Evolutionary conservation across 2,797 vertebrate genomes (phyloP).

Genomic region (Pangasius larnaudii): DNA sequence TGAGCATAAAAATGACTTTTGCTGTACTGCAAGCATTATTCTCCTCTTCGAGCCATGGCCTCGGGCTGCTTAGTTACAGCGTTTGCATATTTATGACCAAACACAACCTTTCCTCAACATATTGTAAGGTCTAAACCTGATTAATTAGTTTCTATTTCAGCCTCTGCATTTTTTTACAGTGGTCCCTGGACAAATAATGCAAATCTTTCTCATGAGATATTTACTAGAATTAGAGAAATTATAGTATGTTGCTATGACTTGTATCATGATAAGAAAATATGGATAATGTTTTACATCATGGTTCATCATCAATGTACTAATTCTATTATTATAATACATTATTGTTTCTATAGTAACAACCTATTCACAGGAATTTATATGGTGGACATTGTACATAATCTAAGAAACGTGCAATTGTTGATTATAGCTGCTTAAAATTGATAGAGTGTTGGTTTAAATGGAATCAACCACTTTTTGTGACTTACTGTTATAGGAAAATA

Average conservation of each 20-base stretch:
- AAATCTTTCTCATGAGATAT: constrained; percentile 3
- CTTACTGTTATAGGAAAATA: too few relatives aligned
- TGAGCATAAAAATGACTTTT: constrained; percentile 4
- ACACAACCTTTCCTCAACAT: constrained; percentile 24
- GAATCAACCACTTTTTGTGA: too few relatives aligned
- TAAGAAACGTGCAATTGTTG: background rate
- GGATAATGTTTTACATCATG: too few relatives aligned
- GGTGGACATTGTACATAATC: background rate
- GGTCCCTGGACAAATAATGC: background rate
- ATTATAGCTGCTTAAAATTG: background rate
- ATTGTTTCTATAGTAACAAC: background rate
- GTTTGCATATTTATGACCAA: constrained; percentile 28
- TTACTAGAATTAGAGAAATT: background rate
- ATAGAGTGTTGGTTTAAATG: too few relatives aligned
- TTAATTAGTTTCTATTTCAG: constrained; percentile 31
- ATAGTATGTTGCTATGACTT: too few relatives aligned
- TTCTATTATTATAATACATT: background rate
- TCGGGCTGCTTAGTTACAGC: background rate
- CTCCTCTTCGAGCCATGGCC: background rate
- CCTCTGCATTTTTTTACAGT: background rate
- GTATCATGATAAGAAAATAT: background rate
- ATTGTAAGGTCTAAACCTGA: constrained; percentile 28
- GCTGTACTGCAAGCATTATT: constrained; percentile 18
- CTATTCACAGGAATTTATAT: background rate
- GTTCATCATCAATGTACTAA: background rate